phyloP scores from a whole-genome alignment of 2,113 vertebrate species.

The Panthera leo region DNA sequence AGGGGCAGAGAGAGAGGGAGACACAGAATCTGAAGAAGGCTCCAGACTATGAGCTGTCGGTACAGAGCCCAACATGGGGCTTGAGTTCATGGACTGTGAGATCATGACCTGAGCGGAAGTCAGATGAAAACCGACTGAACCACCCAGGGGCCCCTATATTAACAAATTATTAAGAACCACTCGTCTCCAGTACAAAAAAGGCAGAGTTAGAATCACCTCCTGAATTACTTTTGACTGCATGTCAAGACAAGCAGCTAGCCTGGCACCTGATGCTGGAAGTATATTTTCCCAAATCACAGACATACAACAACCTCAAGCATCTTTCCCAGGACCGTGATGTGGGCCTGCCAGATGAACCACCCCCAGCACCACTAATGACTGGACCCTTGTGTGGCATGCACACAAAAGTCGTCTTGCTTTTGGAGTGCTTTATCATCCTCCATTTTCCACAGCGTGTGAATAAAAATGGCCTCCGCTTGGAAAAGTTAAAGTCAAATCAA shows the following conservation, averaged over 20 bases:
- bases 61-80: too few relatives aligned
- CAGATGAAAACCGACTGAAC: too few relatives aligned
- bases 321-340: background rate
- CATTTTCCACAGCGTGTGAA: background rate
- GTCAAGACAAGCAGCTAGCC: slow-evolving; percentile 6
- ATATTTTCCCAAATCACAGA: slow-evolving; percentile 2
- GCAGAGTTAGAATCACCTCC: background rate
- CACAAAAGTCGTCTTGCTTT: background rate
- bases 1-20: too few relatives aligned
- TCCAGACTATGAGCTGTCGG: too few relatives aligned
- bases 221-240: slow-evolving; percentile 35
- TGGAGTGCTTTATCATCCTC: background rate
- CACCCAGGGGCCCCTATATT: background rate
- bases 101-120: too few relatives aligned
- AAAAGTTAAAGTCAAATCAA: background rate
- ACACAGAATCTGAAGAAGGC: too few relatives aligned
- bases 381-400: too few relatives aligned
- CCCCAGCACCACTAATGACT: background rate
- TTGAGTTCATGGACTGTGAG: too few relatives aligned
- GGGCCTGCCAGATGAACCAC: background rate
- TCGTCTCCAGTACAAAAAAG: background rate
- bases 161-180: background rate
- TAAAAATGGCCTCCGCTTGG: slow-evolving; percentile 19
- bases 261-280: background rate
- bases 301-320: background rate